Conservation (phyloP, 2,797 vertebrate genomes). For the Ibycter americanus region DNA sequence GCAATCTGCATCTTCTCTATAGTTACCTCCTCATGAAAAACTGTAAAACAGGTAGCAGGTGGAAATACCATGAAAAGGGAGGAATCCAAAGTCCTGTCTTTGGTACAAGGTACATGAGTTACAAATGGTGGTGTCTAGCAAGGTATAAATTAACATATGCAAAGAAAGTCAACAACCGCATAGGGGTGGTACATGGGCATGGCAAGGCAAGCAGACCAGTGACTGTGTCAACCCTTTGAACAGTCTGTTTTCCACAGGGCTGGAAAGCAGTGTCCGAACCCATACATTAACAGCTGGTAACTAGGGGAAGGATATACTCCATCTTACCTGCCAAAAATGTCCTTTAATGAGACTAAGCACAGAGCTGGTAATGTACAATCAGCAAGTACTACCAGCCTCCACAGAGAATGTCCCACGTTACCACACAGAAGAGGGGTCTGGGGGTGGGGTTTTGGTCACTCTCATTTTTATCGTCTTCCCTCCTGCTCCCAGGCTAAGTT, state of each 20-base stretch:
- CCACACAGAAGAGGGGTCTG: not conserved
- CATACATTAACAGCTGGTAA: not conserved
- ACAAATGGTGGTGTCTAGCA: not conserved
- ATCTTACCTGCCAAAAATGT: not conserved
- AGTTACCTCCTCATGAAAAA: not conserved
- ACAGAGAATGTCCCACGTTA: not conserved
- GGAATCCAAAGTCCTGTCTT: not conserved
- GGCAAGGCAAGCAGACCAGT: not conserved
- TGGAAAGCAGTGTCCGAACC: not conserved
- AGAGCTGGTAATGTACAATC: not conserved
- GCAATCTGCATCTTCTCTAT: not conserved
- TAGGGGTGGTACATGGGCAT: rapidly evolving
- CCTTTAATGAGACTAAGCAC: not conserved
- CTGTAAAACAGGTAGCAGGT: not conserved
- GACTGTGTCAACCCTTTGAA: not conserved
- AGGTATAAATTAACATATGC: not conserved
- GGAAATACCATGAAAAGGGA: not conserved
- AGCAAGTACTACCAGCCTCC: not conserved
- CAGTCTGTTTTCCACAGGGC: not conserved
- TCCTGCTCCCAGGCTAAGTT: not conserved
- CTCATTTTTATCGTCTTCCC: not conserved
- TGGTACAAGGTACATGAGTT: not conserved
- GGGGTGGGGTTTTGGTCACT: not conserved
- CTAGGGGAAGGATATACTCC: not conserved
- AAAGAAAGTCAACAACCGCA: not conserved